These are phyloP conservation scores for Apamea monoglypha DNA, from an alignment of 2,888 invertebrate species.

Conservation along the genomic window DNA sequence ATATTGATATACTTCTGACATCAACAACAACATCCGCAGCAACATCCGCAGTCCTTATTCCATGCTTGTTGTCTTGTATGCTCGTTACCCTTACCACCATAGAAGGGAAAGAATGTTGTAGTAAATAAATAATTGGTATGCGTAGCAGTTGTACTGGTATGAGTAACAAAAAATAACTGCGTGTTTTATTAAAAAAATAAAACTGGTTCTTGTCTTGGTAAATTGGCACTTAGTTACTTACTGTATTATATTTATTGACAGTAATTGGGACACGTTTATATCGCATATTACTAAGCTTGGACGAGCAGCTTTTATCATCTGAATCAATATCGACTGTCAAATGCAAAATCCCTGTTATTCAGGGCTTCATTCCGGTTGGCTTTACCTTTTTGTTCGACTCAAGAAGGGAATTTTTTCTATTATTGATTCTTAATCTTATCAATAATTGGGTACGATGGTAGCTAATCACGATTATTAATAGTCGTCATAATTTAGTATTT, in stretches of 20 bases:
- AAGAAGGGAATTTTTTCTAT: not conserved
- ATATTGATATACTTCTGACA: constrained; percentile 1
- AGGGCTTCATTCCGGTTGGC: not conserved
- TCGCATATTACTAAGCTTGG: not conserved
- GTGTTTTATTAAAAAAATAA: not conserved
- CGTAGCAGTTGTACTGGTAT: not conserved
- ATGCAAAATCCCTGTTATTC: not conserved
- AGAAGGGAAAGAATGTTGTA: constrained; percentile 9
- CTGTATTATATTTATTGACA: not conserved
- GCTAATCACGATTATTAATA: not conserved
- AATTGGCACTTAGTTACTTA: not conserved
- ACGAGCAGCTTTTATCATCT: not conserved
- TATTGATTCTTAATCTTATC: not conserved
- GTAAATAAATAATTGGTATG: constrained; percentile 18
- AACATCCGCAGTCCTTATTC: not conserved
- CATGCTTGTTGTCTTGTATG: not conserved
- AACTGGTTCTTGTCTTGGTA: not conserved
- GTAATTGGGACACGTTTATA: not conserved
- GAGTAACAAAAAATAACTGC: constrained; percentile 5
- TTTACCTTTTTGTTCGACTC: not conserved
- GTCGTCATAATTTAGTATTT: not conserved
- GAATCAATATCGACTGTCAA: constrained; percentile 5
- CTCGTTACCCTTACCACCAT: not conserved
- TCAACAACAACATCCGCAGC: not conserved
- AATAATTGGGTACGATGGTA: not conserved